A percentile compares a stretch with the other conserved stretches of the same genome.
These are phyloP conservation scores for Galerucella calmariensis DNA, from an alignment of 2,888 invertebrate genomes.

Conservation along the genomic window DNA sequence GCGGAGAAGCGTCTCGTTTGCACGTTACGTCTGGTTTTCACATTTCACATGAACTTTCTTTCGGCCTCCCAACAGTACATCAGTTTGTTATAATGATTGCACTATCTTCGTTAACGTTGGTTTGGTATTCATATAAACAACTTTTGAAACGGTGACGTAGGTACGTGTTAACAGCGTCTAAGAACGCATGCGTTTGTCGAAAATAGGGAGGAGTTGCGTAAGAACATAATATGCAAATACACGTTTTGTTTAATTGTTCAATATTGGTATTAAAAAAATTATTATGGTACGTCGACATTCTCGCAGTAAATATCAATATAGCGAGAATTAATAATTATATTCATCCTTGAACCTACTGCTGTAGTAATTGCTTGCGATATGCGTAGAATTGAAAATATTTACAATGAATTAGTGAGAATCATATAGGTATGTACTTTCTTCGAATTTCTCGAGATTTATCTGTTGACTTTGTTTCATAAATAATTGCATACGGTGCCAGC, in stretches of 20 bases:
- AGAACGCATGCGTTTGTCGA: constrained; percentile 49
- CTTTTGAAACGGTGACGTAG: constrained; percentile 54
- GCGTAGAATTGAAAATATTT: neutral
- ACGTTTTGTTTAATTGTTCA: constrained; percentile 5
- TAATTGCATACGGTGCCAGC: too few species aligned
- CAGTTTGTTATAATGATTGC: constrained; percentile 33
- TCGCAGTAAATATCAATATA: neutral
- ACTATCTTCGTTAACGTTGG: constrained; percentile 39
- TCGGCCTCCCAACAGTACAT: constrained; percentile 30
- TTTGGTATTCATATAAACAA: constrained; percentile 46
- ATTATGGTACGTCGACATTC: neutral
- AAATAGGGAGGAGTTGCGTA: constrained; percentile 20
- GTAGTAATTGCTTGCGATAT: neutral
- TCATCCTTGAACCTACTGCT: neutral
- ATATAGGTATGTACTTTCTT: neutral
- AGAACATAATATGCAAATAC: neutral
- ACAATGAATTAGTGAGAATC: neutral
- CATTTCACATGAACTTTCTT: constrained; percentile 46
- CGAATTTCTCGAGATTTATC: neutral
- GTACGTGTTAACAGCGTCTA: constrained; percentile 19
- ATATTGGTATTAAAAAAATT: constrained; percentile 10
- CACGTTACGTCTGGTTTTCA: constrained; percentile 18
- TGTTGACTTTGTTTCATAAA: neutral
- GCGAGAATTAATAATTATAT: neutral
- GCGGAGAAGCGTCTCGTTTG: neutral